Conservation (phyloP, 2,113 vertebrate genomes). For the Oophaga pumilio region DNA sequence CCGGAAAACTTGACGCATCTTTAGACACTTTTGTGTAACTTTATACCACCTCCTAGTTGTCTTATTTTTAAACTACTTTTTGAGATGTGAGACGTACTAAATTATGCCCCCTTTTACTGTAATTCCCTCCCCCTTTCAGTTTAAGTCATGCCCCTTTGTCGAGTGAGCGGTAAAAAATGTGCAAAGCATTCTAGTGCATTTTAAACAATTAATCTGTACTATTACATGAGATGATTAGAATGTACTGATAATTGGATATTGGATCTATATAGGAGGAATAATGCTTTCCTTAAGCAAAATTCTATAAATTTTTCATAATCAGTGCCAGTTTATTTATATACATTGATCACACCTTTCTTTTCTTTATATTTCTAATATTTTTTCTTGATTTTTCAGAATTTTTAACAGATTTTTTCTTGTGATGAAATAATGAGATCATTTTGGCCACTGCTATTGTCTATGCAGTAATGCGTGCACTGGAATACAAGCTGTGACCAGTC, state of each 20-base stretch:
- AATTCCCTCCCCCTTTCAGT: no score
- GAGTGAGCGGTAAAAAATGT: no score
- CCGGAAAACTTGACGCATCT: no score
- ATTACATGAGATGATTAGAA: background rate
- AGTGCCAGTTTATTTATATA: background rate
- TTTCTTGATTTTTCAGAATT: background rate
- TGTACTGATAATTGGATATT: background rate
- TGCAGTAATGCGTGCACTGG: conserved; percentile 1
- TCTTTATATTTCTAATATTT: background rate
- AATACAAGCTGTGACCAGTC: conserved; percentile 42
- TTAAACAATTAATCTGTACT: no score
- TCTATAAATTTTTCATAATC: background rate
- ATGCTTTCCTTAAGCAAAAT: background rate
- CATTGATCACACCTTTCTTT: background rate
- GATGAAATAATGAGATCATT: background rate
- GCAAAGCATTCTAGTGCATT: no score
- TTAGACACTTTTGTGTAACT: no score
- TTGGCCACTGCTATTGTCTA: background rate
- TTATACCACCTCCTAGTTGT: no score
- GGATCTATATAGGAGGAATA: background rate
- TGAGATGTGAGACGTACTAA: no score
- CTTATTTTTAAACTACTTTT: no score
- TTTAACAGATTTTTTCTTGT: background rate
- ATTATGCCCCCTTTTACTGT: no score
- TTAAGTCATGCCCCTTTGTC: no score